Evolutionary conservation across 1,140 invertebrate genomes (phyloP).

Genomic region (Drosophila insularis): DNA sequence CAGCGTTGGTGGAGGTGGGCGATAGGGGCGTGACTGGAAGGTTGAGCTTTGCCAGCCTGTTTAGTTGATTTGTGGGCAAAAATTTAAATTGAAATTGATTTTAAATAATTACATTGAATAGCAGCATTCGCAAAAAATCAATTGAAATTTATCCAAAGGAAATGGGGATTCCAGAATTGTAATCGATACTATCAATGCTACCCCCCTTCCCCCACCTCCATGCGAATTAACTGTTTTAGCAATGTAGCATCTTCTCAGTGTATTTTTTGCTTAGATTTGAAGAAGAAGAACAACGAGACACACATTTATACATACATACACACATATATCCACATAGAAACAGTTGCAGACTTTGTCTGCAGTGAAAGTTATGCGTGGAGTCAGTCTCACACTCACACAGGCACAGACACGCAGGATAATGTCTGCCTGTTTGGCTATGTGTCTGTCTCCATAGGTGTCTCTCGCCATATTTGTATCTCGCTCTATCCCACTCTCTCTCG

Average conservation of each 20-base stretch:
- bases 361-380: conserved; percentile 67
- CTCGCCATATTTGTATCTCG: conserved; percentile 46
- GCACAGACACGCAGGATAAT: conserved; percentile 59
- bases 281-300: conserved; percentile 8
- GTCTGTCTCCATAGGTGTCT: conserved; percentile 38
- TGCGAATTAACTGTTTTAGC: background rate
- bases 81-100: conserved; percentile 44
- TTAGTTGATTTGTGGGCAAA: conserved; percentile 46
- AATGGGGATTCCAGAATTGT: background rate
- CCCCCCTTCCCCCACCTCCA: background rate
- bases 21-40: background rate
- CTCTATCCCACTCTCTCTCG: conserved; percentile 5
- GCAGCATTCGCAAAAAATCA: background rate
- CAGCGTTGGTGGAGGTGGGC: background rate
- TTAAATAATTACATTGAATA: conserved; percentile 34
- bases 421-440: conserved; percentile 67
- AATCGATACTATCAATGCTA: background rate
- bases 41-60: conserved; percentile 13
- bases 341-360: conserved; percentile 51
- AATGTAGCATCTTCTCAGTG: background rate
- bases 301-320: conserved; percentile 28
- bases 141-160: background rate
- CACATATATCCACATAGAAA: conserved; percentile 27
- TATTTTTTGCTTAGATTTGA: conserved; percentile 1
- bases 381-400: conserved; percentile 1